Percentiles rank a stretch among this genome's conserved stretches.
These are phyloP conservation scores for Tipula lateralis DNA, from an alignment of 2,888 invertebrate genomes.

Conservation along the genomic window DNA sequence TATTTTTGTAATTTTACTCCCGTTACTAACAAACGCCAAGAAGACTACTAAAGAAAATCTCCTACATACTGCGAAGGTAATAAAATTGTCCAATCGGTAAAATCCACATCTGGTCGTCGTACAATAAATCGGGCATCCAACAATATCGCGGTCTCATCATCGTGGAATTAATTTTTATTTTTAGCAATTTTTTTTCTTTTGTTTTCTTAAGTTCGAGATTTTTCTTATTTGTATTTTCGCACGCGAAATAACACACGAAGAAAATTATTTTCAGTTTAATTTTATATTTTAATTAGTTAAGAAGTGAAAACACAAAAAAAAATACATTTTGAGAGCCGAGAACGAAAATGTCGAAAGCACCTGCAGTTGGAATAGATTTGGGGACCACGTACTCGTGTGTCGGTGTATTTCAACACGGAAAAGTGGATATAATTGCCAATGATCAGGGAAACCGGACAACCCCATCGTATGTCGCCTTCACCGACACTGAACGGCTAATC, in stretches of 20 bases:
- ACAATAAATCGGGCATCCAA: background rate
- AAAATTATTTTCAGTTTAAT: background rate
- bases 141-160: background rate
- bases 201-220: background rate
- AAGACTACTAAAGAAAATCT: background rate
- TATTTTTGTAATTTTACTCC: conserved; percentile 1
- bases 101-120: background rate
- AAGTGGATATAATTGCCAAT: conserved; percentile 86
- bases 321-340: background rate
- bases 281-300: background rate
- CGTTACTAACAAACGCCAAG: background rate
- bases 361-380: conserved; percentile 92
- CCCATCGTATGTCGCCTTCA: conserved; percentile 72
- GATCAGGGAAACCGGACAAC: conserved; percentile 88
- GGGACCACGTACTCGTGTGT: conserved; percentile 95
- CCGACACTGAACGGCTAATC: conserved; percentile 80
- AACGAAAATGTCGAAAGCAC: conserved; percentile 51
- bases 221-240: background rate
- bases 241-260: background rate
- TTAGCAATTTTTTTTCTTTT: background rate
- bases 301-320: background rate
- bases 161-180: background rate
- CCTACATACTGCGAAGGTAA: background rate
- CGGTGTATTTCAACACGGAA: conserved; percentile 87
- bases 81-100: too few relatives aligned